phyloP scores from a whole-genome alignment of 2,888 invertebrate genomes.

The Drosophila silvestris region DNA sequence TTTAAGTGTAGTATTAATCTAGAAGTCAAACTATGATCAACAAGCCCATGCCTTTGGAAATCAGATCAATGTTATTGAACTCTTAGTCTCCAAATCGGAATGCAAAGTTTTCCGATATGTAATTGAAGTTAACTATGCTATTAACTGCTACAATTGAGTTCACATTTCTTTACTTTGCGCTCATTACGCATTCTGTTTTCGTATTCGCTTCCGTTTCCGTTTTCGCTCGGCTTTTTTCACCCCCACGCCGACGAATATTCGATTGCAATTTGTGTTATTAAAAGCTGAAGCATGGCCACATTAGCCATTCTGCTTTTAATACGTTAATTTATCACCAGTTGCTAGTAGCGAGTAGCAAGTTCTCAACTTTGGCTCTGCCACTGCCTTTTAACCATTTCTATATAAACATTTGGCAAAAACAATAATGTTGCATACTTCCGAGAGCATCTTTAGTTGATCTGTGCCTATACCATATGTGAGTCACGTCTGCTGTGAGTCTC shows the following conservation, averaged over 20 bases:
- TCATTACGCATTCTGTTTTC: constrained; percentile 67
- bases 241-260: constrained; percentile 50
- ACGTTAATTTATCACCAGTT: constrained; percentile 67
- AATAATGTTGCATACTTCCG: constrained; percentile 38
- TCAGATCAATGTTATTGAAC: constrained; percentile 3
- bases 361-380: constrained; percentile 5
- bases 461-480: constrained; percentile 54
- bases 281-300: constrained; percentile 60
- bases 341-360: constrained; percentile 9
- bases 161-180: constrained; percentile 20
- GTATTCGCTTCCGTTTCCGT: constrained; percentile 50
- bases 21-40: background rate
- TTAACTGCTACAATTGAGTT: constrained; percentile 51
- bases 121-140: constrained; percentile 42
- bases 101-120: constrained; percentile 4
- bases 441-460: constrained; percentile 16
- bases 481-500: constrained; percentile 65
- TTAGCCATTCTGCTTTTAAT: constrained; percentile 52
- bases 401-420: constrained; percentile 13
- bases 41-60: fast-evolving
- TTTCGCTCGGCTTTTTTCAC: constrained; percentile 16
- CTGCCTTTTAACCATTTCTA: constrained; percentile 14
- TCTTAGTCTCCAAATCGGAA: background rate
- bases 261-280: constrained; percentile 79
- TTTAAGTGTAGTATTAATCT: background rate